These are phyloP conservation scores for Mustelus asterias DNA, from an alignment of 2,113 vertebrate genomes.

Conservation along the genomic window DNA sequence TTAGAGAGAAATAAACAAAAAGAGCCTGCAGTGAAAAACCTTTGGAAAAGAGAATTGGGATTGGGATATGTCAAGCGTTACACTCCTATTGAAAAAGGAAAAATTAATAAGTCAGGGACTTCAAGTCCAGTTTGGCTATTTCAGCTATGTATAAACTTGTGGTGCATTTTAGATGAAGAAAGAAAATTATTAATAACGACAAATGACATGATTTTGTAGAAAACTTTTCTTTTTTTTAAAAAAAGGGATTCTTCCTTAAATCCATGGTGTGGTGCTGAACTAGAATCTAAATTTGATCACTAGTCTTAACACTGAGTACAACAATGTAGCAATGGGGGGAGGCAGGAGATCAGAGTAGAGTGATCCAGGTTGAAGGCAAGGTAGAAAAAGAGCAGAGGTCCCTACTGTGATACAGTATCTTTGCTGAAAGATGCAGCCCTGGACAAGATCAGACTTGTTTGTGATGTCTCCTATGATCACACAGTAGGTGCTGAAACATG, in stretches of 20 bases:
- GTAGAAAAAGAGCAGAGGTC: not conserved
- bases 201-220: not conserved
- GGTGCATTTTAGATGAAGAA: too few relatives aligned
- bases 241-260: not conserved
- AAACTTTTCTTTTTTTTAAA: not conserved
- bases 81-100: too few relatives aligned
- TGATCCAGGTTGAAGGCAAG: not conserved
- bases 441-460: not conserved
- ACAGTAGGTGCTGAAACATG: not conserved
- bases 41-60: too few relatives aligned
- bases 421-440: not conserved
- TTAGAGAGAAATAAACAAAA: too few relatives aligned
- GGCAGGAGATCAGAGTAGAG: not conserved
- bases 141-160: too few relatives aligned
- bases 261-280: not conserved
- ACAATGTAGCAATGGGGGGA: not conserved
- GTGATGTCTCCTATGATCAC: not conserved
- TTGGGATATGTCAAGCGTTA: too few relatives aligned
- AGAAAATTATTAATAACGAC: too few relatives aligned
- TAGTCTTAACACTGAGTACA: not conserved
- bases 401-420: not conserved
- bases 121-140: too few relatives aligned
- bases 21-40: too few relatives aligned
- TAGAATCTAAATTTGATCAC: not conserved
- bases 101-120: too few relatives aligned